Percentiles rank a stretch among this genome's conserved stretches.
Conservation (phyloP, 1,140 invertebrate genomes). For the Drosophila busckii region DNA sequence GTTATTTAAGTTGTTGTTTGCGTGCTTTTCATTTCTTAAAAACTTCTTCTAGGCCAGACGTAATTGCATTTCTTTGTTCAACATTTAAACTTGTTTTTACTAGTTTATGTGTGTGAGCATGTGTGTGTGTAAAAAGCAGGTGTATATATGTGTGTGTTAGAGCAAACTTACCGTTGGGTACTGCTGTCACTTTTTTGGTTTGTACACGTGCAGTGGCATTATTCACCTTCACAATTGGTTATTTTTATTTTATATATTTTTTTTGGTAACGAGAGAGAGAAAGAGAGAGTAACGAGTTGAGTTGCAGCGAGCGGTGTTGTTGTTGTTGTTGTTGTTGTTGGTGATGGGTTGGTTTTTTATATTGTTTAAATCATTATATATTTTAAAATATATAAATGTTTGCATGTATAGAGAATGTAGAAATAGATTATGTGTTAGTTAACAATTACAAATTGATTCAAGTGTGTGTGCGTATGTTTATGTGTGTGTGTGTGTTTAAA, state of each 20-base stretch:
- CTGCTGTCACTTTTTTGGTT: constrained; percentile 95
- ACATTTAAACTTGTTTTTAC: constrained; percentile 70
- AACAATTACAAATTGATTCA: constrained; percentile 60
- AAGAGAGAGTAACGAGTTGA: constrained; percentile 23
- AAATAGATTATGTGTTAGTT: constrained; percentile 72
- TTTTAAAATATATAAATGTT: constrained; percentile 19
- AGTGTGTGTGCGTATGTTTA: constrained; percentile 18
- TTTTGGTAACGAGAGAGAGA: constrained; percentile 31
- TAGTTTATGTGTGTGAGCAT: constrained; percentile 23
- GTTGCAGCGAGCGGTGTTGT: constrained; percentile 60
- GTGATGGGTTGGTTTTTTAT: constrained; percentile 49
- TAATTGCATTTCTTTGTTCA: constrained; percentile 75
- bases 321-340: constrained; percentile 57
- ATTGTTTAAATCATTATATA: constrained; percentile 40
- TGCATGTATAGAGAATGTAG: constrained; percentile 65
- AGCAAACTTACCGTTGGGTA: constrained; percentile 93
- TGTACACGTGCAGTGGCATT: constrained; percentile 98
- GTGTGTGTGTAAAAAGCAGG: constrained; percentile 19
- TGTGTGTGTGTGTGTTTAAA: constrained; percentile 12
- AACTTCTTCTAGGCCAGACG: constrained; percentile 46
- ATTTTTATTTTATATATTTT: constrained; percentile 25
- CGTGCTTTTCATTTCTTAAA: constrained; percentile 37
- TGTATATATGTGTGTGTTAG: constrained; percentile 42
- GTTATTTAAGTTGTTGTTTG: constrained; percentile 33
- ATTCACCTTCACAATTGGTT: constrained; percentile 88